phyloP scores from a whole-genome alignment of 1,140 invertebrate genomes.

The Zaprionus tsacasi region DNA sequence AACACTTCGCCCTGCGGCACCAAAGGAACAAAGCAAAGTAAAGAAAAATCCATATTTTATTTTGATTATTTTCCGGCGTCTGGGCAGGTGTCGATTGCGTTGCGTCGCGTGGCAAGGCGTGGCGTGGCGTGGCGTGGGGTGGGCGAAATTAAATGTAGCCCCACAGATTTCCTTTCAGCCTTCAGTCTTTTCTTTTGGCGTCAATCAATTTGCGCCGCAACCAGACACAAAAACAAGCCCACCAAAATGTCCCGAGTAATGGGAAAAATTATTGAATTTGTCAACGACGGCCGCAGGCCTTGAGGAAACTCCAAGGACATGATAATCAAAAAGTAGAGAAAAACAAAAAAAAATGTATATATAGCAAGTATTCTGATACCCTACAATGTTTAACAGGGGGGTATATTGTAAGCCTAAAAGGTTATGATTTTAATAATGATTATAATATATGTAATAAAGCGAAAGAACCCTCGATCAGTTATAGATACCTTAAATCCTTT shows the following conservation, averaged over 20 bases:
- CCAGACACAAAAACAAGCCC: constrained; percentile 67
- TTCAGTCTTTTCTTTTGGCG: constrained; percentile 63
- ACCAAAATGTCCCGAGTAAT: constrained; percentile 69
- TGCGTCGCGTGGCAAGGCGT: neutral
- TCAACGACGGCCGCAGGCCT: constrained; percentile 76
- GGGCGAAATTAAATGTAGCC: constrained; percentile 73
- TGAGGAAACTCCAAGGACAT: constrained; percentile 5
- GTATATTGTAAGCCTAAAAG: too few relatives aligned
- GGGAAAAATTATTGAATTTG: constrained; percentile 84
- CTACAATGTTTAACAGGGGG: neutral
- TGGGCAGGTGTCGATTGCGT: constrained; percentile 77
- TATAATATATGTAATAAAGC: too few relatives aligned
- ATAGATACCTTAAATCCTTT: too few relatives aligned
- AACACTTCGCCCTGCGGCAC: neutral
- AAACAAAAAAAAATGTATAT: neutral
- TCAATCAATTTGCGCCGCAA: constrained; percentile 77
- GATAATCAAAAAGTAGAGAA: constrained; percentile 6
- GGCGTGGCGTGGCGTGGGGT: neutral
- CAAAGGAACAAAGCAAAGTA: constrained; percentile 48
- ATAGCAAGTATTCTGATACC: neutral
- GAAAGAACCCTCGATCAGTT: too few relatives aligned
- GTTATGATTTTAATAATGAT: too few relatives aligned
- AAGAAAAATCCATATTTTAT: constrained; percentile 80
- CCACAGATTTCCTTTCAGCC: constrained; percentile 40
- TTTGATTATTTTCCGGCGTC: constrained; percentile 80